Conservation (phyloP, 1,140 invertebrate species). For the Hyposmocoma kahamanoa region DNA sequence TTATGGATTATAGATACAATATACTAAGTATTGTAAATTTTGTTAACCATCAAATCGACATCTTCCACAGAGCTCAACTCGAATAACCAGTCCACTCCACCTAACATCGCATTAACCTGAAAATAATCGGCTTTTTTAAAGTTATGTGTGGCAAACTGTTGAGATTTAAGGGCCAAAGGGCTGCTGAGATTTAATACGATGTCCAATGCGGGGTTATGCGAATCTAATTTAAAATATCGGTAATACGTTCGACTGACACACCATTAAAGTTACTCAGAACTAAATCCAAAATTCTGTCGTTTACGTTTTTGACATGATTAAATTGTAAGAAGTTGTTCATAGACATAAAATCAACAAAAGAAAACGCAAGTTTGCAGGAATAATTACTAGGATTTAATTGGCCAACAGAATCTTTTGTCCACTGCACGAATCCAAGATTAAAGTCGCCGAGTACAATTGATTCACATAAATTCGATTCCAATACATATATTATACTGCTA, state of each 20-base stretch:
- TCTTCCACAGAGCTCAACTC: no score
- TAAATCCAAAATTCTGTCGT: conserved; percentile 3
- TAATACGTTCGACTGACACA: neutral
- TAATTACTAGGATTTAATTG: neutral
- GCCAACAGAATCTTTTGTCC: neutral
- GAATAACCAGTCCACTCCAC: neutral
- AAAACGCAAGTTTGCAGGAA: neutral
- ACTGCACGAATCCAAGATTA: conserved; percentile 15
- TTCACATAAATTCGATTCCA: neutral
- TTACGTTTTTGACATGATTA: neutral
- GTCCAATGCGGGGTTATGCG: neutral
- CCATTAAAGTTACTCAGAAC: neutral
- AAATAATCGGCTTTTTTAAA: conserved; percentile 1
- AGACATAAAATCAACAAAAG: neutral
- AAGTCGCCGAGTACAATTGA: conserved; percentile 20
- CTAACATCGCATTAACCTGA: neutral
- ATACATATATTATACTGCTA: conserved; percentile 9
- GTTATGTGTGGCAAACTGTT: neutral
- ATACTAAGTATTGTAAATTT: neutral
- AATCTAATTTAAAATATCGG: conserved; percentile 1
- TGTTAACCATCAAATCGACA: neutral
- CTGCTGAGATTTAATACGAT: neutral
- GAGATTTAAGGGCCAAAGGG: neutral
- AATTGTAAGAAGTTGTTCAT: neutral
- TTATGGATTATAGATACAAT: neutral